These are phyloP conservation scores for Smittia aterrima DNA, from an alignment of 2,888 invertebrate species.

Conservation along the genomic window DNA sequence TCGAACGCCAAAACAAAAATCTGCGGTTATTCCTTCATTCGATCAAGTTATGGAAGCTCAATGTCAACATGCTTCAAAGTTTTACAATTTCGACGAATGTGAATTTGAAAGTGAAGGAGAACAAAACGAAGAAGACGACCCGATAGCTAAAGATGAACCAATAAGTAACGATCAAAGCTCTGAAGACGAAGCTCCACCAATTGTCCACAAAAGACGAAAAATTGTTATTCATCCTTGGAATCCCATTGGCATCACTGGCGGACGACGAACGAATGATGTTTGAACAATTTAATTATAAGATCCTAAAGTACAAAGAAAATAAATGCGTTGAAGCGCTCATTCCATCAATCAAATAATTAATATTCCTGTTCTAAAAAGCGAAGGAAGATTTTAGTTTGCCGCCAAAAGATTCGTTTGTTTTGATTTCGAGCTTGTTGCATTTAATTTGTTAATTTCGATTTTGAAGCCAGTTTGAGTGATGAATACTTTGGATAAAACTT, in stretches of 20 bases:
- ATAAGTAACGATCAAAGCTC: neutral
- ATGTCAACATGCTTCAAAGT: neutral
- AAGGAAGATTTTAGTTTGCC: too few species aligned
- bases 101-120: neutral
- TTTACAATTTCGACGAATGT: neutral
- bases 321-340: too few species aligned
- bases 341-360: too few species aligned
- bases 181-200: neutral
- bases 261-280: neutral
- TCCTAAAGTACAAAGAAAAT: too few species aligned
- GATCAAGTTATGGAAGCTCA: neutral
- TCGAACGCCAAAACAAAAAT: neutral
- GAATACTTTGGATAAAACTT: slow-evolving; percentile 10
- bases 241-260: slow-evolving; percentile 2
- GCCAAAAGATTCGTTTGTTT: neutral
- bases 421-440: neutral
- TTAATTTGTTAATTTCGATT: neutral
- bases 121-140: neutral
- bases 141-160: neutral
- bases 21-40: neutral
- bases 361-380: too few species aligned
- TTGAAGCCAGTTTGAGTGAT: neutral
- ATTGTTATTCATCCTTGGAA: slow-evolving; percentile 16
- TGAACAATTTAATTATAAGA: too few species aligned
- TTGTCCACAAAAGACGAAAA: neutral